These are phyloP conservation scores for Drosophila kepulauana DNA, from an alignment of 1,140 invertebrate species.

Conservation along the genomic window DNA sequence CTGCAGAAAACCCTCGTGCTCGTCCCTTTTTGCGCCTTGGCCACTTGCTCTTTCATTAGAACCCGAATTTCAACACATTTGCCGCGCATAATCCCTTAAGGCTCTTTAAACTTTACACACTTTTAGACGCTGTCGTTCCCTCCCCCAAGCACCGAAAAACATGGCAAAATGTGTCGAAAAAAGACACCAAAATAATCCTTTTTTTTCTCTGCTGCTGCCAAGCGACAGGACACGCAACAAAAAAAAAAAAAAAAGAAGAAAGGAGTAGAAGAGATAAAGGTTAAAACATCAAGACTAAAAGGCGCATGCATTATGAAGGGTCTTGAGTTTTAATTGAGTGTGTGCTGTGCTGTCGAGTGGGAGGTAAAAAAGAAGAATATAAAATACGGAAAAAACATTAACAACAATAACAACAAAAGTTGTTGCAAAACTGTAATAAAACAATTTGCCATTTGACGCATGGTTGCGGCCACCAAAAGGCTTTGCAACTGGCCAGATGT, in stretches of 20 bases:
- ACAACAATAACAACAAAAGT: constrained; percentile 49
- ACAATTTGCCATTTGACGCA: constrained; percentile 71
- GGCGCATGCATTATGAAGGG: constrained; percentile 77
- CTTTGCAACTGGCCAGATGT: constrained; percentile 12
- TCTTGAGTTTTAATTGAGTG: constrained; percentile 84
- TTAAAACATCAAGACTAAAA: constrained; percentile 79
- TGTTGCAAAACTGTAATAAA: constrained; percentile 73
- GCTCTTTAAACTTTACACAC: constrained; percentile 84
- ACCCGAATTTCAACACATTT: constrained; percentile 82
- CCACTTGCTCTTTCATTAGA: constrained; percentile 45
- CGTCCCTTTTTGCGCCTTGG: constrained; percentile 54
- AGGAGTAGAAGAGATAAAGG: constrained; percentile 58
- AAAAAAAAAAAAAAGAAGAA: constrained; percentile 32
- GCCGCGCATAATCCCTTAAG: constrained; percentile 82
- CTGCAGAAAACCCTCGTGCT: constrained; percentile 58
- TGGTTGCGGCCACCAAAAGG: constrained; percentile 41
- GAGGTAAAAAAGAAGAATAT: constrained; percentile 16
- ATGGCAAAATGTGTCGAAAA: constrained; percentile 42
- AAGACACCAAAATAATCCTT: constrained; percentile 71
- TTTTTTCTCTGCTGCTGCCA: constrained; percentile 32
- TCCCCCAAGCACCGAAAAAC: constrained; percentile 54
- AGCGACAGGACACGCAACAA: constrained; percentile 6
- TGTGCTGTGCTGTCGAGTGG: constrained; percentile 43
- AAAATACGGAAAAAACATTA: constrained; percentile 5
- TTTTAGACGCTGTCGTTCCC: constrained; percentile 50